Evolutionary conservation across 2,888 invertebrate genomes (phyloP), one percentile per base, ranked within the genome.

Genomic region (Plebejus anna): DNA sequence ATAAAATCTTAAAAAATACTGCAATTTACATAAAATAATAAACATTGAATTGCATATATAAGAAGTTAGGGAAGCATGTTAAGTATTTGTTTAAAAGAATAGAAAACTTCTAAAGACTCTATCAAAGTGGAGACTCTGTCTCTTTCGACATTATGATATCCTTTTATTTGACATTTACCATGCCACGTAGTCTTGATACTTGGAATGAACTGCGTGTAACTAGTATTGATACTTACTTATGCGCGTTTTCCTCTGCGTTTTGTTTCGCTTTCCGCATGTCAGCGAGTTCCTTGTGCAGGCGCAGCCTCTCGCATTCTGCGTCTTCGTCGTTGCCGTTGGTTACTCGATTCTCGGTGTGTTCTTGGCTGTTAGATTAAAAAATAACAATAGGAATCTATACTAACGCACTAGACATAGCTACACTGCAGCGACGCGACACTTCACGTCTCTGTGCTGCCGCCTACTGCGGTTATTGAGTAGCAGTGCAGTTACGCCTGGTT

Each of bases 191-290:
- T 36, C 66, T 66, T 66, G 66, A 66, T 66, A 32, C 32, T 66
- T 0, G 4, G 9, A 61, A 28, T 42, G 42, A 38, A 71, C 71
- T 42, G 42, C 42, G 32, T 16, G 32, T 32, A 13, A 16, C 66
- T 32, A 71, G 42, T 9, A 36, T 51, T 38, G 85, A 55, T 66
- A 79, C 92, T 94, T 88, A 96, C 96, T 95, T 95, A 82, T 90
- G 88, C 75, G 94, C 89, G 81, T 95, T 94, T 71, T 95, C 94
- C 82, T 95, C 95, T 0, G 95, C 94, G 81, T 89, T 94, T 80
- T 94, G 94, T 81, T 95, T 95, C 76, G 94, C 95, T 77, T 94
- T 94, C 80, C 94, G 91, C 83, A 94, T 92, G 79, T 95, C 95
- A 4, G 94, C 91, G 4, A 95, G 86, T 81, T 95, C 95, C 79